Conservation (phyloP, 2,113 vertebrate species). For the Labeo rohita region DNA sequence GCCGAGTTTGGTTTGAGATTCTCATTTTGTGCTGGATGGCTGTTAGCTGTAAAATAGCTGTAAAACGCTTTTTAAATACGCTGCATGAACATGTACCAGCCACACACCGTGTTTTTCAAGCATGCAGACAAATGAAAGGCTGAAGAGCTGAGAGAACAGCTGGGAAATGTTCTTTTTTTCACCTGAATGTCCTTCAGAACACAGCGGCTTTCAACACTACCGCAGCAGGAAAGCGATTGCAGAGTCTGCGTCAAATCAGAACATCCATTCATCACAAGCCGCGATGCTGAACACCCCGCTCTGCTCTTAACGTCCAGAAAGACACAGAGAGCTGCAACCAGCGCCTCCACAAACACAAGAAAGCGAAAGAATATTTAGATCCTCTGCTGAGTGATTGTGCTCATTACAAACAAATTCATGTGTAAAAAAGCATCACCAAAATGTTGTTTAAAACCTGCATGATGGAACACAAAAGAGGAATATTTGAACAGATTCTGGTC, state of each 20-base stretch:
- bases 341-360: slow-evolving; percentile 14
- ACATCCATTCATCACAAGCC: slow-evolving; percentile 45
- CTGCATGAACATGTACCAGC: background rate
- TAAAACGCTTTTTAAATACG: slow-evolving; percentile 2
- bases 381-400: background rate
- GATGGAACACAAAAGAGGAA: background rate
- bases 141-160: slow-evolving; percentile 10
- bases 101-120: slow-evolving; percentile 14
- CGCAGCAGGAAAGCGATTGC: slow-evolving; percentile 41
- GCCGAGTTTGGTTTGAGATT: slow-evolving; percentile 9
- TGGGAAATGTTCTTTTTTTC: slow-evolving; percentile 39
- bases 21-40: background rate
- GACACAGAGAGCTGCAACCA: background rate
- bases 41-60: background rate
- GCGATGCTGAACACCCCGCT: slow-evolving; percentile 9
- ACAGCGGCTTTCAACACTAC: slow-evolving; percentile 17
- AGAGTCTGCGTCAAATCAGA: slow-evolving; percentile 45
- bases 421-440: background rate
- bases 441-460: background rate
- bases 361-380: background rate
- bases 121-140: slow-evolving; percentile 22
- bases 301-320: background rate
- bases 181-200: slow-evolving; percentile 49
- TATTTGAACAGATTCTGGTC: background rate
- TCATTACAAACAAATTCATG: background rate